Percentiles rank a stretch among this genome's conserved stretches.
These are phyloP conservation scores for Notodonta ziczac DNA, from an alignment of 2,888 invertebrate species.

Conservation along the genomic window DNA sequence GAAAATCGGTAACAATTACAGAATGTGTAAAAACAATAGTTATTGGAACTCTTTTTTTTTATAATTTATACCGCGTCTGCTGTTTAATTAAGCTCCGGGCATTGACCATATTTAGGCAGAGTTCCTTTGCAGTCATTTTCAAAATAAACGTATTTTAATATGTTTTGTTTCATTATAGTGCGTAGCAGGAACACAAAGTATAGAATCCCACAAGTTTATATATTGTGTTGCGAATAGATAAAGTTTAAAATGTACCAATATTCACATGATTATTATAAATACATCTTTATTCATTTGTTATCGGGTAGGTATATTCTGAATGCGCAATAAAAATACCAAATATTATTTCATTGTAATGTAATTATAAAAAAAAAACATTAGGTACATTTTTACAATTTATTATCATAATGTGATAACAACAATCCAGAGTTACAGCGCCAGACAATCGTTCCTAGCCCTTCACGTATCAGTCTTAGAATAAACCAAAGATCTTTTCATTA, in stretches of 20 bases:
- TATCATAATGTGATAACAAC: constrained; percentile 64
- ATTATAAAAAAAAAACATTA: constrained; percentile 68
- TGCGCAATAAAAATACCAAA: constrained; percentile 25
- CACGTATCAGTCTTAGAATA: constrained; percentile 44
- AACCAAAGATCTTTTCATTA: constrained; percentile 36
- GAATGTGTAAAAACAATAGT: neutral
- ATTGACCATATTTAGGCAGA: constrained; percentile 50
- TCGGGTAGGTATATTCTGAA: too few species aligned
- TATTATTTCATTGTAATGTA: constrained; percentile 69
- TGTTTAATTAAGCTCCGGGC: constrained; percentile 1
- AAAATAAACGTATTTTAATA: constrained; percentile 69
- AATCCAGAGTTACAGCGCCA: constrained; percentile 72
- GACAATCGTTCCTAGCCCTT: constrained; percentile 46
- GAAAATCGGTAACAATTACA: too few species aligned
- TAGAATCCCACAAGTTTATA: too few species aligned
- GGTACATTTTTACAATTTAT: constrained; percentile 73
- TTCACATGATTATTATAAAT: too few species aligned
- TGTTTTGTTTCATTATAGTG: constrained; percentile 29
- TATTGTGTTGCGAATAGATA: too few species aligned
- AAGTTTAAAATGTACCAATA: too few species aligned
- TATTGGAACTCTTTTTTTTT: neutral
- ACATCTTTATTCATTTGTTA: too few species aligned
- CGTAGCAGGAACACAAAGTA: neutral
- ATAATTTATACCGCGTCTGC: neutral
- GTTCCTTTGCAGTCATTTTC: constrained; percentile 73